Evolutionary conservation across 1,140 invertebrate genomes (phyloP).

Genomic region (Calephelis virginiensis): DNA sequence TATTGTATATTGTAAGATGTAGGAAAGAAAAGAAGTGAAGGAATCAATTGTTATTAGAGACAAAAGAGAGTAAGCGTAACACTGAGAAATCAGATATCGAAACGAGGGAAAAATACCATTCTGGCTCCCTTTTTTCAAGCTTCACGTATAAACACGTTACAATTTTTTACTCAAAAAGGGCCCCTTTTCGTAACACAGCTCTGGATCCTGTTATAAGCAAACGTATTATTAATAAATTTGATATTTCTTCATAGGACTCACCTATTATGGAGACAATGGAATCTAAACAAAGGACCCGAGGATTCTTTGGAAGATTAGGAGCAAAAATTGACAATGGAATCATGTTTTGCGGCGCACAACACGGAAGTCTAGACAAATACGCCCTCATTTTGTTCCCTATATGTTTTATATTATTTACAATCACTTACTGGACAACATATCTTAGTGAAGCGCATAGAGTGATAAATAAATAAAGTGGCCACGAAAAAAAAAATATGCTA

Average conservation of each 20-base stretch:
- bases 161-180: too few relatives aligned
- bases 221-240: background rate
- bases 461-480: slow-evolving; percentile 43
- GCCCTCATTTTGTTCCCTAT: slow-evolving; percentile 84
- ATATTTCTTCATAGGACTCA: slow-evolving; percentile 54
- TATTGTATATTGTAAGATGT: slow-evolving; percentile 14
- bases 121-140: too few relatives aligned
- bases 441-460: slow-evolving; percentile 75
- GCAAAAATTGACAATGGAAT: slow-evolving; percentile 73
- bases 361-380: slow-evolving; percentile 79
- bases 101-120: too few relatives aligned
- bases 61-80: too few relatives aligned
- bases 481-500: slow-evolving; percentile 21
- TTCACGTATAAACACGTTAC: too few relatives aligned
- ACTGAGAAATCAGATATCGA: too few relatives aligned
- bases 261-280: slow-evolving; percentile 70
- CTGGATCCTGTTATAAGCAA: too few relatives aligned
- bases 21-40: too few relatives aligned
- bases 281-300: slow-evolving; percentile 43
- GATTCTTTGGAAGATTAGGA: slow-evolving; percentile 55
- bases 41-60: too few relatives aligned
- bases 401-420: slow-evolving; percentile 82
- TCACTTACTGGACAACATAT: slow-evolving; percentile 86
- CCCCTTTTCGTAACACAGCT: too few relatives aligned
- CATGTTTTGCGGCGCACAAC: slow-evolving; percentile 79